Percentiles rank a stretch among this genome's conserved stretches.
Conservation (phyloP, 1,140 invertebrate genomes). For the Arion vulgaris region DNA sequence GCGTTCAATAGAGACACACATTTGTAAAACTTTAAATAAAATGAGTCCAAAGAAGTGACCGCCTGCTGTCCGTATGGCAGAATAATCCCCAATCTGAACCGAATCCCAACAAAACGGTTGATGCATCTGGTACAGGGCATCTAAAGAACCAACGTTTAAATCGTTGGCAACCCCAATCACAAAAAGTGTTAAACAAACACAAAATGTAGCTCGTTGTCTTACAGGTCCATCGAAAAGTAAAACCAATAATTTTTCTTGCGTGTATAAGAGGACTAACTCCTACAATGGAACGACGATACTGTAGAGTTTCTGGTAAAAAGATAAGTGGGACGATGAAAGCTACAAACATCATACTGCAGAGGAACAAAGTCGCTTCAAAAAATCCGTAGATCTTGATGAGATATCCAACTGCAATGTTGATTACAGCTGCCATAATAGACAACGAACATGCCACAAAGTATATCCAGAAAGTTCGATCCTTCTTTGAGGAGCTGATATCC, state of each 20-base stretch:
- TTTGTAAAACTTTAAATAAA: not conserved
- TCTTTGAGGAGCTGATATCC: constrained; percentile 30
- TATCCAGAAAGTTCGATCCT: constrained; percentile 19
- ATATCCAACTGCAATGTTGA: constrained; percentile 7
- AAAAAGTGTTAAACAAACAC: not conserved
- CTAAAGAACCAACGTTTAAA: not conserved
- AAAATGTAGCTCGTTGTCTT: not conserved
- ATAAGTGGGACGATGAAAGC: constrained; percentile 15
- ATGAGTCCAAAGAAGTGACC: not conserved
- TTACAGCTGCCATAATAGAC: not conserved
- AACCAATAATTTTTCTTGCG: constrained; percentile 29
- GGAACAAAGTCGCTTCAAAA: not conserved
- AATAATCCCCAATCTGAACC: constrained; percentile 21
- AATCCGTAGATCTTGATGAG: not conserved
- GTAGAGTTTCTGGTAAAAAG: constrained; percentile 35
- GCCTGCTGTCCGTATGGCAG: not conserved
- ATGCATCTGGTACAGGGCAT: constrained; percentile 28
- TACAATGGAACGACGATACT: not conserved
- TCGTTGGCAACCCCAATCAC: constrained; percentile 8
- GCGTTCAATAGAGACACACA: not conserved
- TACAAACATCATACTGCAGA: not conserved
- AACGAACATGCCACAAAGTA: constrained; percentile 8
- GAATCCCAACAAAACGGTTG: constrained; percentile 40
- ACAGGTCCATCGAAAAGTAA: constrained; percentile 29
- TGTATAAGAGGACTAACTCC: constrained; percentile 21